Evolutionary conservation across 2,113 vertebrate species (phyloP).

Genomic region (Naja naja): DNA sequence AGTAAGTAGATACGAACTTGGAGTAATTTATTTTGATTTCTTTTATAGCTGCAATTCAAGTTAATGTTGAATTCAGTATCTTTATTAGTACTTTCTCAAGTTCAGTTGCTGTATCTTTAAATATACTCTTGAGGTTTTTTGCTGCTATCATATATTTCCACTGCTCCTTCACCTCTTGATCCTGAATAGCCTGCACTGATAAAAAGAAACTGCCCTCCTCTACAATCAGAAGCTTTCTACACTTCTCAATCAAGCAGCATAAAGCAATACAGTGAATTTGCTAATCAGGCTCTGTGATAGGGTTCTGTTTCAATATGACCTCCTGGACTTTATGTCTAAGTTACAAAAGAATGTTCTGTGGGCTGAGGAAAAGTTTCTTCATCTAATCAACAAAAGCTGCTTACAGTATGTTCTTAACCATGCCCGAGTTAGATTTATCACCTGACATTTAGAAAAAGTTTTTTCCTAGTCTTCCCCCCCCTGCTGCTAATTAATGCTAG

Average conservation of each 20-base stretch:
- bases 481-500: neutral
- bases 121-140: neutral
- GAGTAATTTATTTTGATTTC: neutral
- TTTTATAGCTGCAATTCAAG: neutral
- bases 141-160: neutral
- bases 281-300: neutral
- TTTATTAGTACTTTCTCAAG: neutral
- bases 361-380: constrained; percentile 19
- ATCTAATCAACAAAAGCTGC: constrained; percentile 36
- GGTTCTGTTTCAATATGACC: neutral
- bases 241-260: neutral
- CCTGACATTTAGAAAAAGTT: neutral
- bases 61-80: neutral
- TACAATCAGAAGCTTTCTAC: neutral
- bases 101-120: neutral
- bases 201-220: neutral
- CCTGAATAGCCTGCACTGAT: neutral
- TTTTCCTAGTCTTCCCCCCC: neutral
- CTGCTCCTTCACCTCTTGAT: too few species aligned
- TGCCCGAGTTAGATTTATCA: constrained; percentile 1
- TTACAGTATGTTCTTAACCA: constrained; percentile 21
- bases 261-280: neutral
- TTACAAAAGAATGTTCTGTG: constrained; percentile 6
- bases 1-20: neutral
- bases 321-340: constrained; percentile 2